Evolutionary conservation across 2,113 vertebrate species (phyloP).

Genomic region (Strigops habroptila): DNA sequence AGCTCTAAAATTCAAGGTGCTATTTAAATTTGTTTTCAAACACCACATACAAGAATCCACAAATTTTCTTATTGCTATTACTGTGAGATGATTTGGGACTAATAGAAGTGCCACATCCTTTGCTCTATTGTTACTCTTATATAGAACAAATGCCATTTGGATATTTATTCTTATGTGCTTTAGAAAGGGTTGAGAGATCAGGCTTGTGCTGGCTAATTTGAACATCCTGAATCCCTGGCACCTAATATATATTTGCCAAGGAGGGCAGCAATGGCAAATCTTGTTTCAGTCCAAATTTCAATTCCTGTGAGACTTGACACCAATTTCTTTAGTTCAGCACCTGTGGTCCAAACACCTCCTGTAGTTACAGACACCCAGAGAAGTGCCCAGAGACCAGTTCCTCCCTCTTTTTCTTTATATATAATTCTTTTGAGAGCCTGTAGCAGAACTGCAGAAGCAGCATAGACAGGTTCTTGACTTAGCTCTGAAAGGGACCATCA

Average conservation of each 20-base stretch:
- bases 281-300: not conserved
- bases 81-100: not conserved
- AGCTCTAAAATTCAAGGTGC: not conserved
- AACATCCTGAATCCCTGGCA: not conserved
- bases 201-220: not conserved
- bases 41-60: not conserved
- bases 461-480: not conserved
- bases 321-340: not conserved
- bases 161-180: not conserved
- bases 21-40: not conserved
- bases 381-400: not conserved
- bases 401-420: not conserved
- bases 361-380: not conserved
- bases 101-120: not conserved
- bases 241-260: not conserved
- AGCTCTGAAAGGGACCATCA: not conserved
- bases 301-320: not conserved
- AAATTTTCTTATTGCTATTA: not conserved
- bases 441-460: not conserved
- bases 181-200: not conserved
- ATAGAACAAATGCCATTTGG: not conserved
- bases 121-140: not conserved
- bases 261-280: not conserved
- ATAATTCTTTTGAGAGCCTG: not conserved
- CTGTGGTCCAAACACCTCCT: not conserved